These are phyloP conservation scores for Drosophila quinaria DNA, from an alignment of 2,888 invertebrate genomes.

Conservation along the genomic window DNA sequence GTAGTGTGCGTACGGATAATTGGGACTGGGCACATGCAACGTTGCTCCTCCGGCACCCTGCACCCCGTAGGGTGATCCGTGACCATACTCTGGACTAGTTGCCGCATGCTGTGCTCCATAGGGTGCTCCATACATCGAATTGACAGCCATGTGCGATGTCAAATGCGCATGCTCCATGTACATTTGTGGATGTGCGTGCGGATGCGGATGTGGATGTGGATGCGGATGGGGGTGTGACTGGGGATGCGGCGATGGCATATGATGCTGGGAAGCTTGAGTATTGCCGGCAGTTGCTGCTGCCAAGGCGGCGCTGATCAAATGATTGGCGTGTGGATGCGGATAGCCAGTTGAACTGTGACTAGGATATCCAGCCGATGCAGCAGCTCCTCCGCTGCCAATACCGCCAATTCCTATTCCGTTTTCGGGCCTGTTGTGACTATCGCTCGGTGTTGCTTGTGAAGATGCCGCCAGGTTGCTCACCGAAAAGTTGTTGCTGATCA, in stretches of 20 bases:
- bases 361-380: constrained; percentile 51
- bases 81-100: constrained; percentile 50
- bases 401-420: not conserved
- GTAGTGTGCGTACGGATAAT: constrained; percentile 88
- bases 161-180: constrained; percentile 86
- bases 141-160: constrained; percentile 72
- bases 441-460: constrained; percentile 4
- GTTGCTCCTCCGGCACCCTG: constrained; percentile 81
- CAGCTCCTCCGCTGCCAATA: not conserved
- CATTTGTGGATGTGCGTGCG: constrained; percentile 77
- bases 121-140: constrained; percentile 83
- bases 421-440: not conserved
- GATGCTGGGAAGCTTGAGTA: constrained; percentile 63
- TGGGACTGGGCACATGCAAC: constrained; percentile 90
- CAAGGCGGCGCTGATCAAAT: constrained; percentile 85
- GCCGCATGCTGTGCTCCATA: constrained; percentile 80
- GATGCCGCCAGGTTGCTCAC: constrained; percentile 86
- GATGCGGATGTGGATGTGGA: constrained; percentile 11
- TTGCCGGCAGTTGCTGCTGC: constrained; percentile 74
- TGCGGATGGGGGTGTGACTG: constrained; percentile 51
- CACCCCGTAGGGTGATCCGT: constrained; percentile 41
- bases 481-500: constrained; percentile 85
- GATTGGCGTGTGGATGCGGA: constrained; percentile 82
- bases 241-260: constrained; percentile 26
- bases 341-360: constrained; percentile 63